These are phyloP conservation scores for Entomobrya multifasciata DNA, from an alignment of 2,888 invertebrate genomes.

Conservation along the genomic window DNA sequence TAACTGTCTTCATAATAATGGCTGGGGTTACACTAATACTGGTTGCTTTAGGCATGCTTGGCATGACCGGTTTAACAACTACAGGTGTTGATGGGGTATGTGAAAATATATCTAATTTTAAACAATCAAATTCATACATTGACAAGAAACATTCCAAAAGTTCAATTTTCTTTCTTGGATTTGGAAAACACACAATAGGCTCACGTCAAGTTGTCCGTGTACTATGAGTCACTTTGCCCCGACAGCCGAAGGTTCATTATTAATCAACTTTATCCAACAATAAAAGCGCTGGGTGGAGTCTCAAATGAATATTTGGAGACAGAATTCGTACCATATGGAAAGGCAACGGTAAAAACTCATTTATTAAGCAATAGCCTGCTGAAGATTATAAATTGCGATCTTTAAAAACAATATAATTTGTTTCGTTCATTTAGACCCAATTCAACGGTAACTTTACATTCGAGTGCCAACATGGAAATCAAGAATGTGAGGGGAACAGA, in stretches of 20 bases:
- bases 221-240: constrained; percentile 71
- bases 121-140: not conserved
- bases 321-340: constrained; percentile 73
- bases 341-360: constrained; percentile 73
- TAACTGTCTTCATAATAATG: constrained; percentile 39
- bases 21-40: constrained; percentile 44
- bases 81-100: constrained; percentile 29
- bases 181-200: constrained; percentile 59
- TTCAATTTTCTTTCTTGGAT: too few species aligned
- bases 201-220: constrained; percentile 63
- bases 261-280: constrained; percentile 72
- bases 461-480: constrained; percentile 80
- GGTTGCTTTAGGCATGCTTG: constrained; percentile 38
- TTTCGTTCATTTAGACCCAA: constrained; percentile 54
- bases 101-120: not conserved
- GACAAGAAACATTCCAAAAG: too few species aligned
- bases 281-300: constrained; percentile 62
- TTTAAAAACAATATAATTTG: not conserved
- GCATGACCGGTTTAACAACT: constrained; percentile 24
- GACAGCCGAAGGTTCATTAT: constrained; percentile 73
- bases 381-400: too few species aligned
- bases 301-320: constrained; percentile 61
- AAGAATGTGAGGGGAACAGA: constrained; percentile 80
- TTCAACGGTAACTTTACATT: constrained; percentile 76
- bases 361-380: too few species aligned